A percentile compares a stretch with the other conserved stretches of the same genome.
These are phyloP conservation scores for Pogoniulus pusillus DNA, from an alignment of 2,797 vertebrate genomes.

Conservation along the genomic window DNA sequence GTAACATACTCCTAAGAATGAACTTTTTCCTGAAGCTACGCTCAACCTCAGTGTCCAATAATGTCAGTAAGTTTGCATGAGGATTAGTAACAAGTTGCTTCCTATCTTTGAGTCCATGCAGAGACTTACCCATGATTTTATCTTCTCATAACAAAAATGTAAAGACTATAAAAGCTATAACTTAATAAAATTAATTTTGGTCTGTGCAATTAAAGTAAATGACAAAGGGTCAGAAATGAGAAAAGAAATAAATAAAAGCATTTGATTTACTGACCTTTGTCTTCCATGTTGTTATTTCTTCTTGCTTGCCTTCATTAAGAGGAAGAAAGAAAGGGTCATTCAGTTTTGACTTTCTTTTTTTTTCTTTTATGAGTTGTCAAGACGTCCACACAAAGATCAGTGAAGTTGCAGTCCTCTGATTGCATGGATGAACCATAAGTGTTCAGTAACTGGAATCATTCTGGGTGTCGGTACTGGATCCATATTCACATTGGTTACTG, in stretches of 20 bases:
- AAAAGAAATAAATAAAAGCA: slow-evolving; percentile 30
- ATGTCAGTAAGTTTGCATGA: slow-evolving; percentile 51
- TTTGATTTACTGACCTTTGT: slow-evolving; percentile 7
- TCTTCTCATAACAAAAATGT: slow-evolving; percentile 5
- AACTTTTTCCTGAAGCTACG: not conserved
- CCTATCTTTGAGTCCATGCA: not conserved
- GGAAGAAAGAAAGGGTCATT: not conserved
- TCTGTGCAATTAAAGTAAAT: not conserved
- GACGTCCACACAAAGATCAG: not conserved
- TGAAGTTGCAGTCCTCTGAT: not conserved
- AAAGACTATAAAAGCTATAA: not conserved
- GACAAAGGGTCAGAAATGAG: not conserved
- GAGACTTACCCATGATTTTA: not conserved
- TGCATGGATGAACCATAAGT: not conserved
- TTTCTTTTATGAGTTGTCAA: not conserved
- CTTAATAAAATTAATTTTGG: not conserved
- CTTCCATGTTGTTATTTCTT: not conserved
- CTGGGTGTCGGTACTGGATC: rapidly evolving
- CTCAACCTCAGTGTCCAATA: not conserved
- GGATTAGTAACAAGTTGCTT: slow-evolving; percentile 15
- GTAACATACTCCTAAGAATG: not conserved
- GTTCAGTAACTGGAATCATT: not conserved
- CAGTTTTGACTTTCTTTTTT: not conserved
- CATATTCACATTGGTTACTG: not conserved
- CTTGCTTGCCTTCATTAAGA: not conserved